These are phyloP conservation scores for Circaetus gallicus DNA, from an alignment of 2,113 vertebrate species.

Conservation along the genomic window DNA sequence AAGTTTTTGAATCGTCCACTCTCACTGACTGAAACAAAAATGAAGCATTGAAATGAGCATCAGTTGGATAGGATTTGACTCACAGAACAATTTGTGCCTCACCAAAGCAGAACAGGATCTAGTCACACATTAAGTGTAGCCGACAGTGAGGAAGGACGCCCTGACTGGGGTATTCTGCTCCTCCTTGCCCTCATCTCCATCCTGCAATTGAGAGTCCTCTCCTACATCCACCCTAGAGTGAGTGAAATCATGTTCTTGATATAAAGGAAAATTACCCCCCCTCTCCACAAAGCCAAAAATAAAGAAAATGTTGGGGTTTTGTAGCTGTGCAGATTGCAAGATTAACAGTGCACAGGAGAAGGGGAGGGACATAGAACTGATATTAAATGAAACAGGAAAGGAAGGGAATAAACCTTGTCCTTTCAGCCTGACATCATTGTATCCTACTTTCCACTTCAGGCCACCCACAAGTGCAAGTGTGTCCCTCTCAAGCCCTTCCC, in stretches of 20 bases:
- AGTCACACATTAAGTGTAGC: not conserved
- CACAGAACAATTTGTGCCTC: not conserved
- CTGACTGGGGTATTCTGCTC: not conserved
- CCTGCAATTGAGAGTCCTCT: not conserved
- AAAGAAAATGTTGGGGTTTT: not conserved
- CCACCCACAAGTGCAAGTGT: not conserved
- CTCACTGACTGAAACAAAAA: not conserved
- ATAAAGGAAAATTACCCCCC: not conserved
- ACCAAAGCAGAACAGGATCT: not conserved
- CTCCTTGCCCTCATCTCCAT: not conserved
- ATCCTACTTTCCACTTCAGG: not conserved
- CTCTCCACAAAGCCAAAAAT: not conserved
- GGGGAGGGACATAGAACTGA: not conserved
- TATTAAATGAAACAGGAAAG: not conserved
- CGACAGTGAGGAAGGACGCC: not conserved
- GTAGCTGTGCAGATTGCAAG: not conserved
- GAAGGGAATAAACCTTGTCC: not conserved
- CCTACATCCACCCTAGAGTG: not conserved
- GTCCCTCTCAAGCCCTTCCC: fast-evolving
- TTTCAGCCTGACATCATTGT: not conserved
- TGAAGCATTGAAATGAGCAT: not conserved
- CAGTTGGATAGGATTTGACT: not conserved
- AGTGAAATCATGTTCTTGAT: not conserved
- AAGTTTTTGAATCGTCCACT: not conserved
- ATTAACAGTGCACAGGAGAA: not conserved